These are phyloP conservation scores for Engraulis encrasicolus DNA, from an alignment of 2,113 vertebrate species.

Conservation along the genomic window DNA sequence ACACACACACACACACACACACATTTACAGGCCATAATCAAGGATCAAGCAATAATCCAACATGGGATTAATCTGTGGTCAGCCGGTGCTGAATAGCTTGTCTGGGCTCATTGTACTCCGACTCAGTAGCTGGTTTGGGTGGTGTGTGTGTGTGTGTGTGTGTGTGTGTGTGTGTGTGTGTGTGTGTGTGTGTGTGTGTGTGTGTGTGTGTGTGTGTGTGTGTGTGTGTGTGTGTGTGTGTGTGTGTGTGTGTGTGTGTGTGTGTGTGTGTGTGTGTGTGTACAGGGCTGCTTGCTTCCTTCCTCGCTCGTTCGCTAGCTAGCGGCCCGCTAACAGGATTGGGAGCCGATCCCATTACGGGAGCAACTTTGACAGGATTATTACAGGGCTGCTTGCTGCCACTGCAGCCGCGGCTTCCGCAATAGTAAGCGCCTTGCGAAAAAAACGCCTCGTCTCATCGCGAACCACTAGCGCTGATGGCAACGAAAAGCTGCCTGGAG, in stretches of 20 bases:
- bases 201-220: too few relatives aligned
- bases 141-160: too few relatives aligned
- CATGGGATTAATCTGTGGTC: constrained; percentile 56
- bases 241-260: too few relatives aligned
- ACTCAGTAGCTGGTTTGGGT: too few relatives aligned
- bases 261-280: too few relatives aligned
- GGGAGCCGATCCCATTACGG: constrained; percentile 18
- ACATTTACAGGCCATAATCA: constrained; percentile 56
- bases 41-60: constrained; percentile 61
- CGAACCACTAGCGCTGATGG: constrained; percentile 34
- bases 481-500: neutral
- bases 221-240: too few relatives aligned
- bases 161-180: too few relatives aligned
- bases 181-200: too few relatives aligned
- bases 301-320: too few relatives aligned
- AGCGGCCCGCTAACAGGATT: constrained; percentile 21
- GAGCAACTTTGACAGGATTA: constrained; percentile 64
- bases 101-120: constrained; percentile 3
- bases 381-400: constrained; percentile 58
- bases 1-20: constrained; percentile 34
- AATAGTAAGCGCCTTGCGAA: too few relatives aligned
- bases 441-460: too few relatives aligned
- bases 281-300: neutral
- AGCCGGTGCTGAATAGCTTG: constrained; percentile 51
- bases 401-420: too few relatives aligned